phyloP scores from a whole-genome alignment of 2,113 vertebrate genomes.

The Pelodiscus sinensis region DNA sequence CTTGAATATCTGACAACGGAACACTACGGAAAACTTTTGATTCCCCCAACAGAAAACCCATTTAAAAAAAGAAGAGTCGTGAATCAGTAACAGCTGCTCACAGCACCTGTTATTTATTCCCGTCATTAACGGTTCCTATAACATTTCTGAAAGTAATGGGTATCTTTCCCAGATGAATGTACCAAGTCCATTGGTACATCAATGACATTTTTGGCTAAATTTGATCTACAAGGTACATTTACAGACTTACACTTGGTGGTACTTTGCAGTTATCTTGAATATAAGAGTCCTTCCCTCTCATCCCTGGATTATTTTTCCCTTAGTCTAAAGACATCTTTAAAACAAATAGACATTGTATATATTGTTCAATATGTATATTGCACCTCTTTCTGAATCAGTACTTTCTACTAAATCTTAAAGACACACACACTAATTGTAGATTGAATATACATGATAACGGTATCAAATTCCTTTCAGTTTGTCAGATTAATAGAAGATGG shows the following conservation, averaged over 20 bases:
- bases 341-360: not conserved
- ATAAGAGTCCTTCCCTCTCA: not conserved
- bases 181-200: constrained; percentile 21
- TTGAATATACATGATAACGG: not conserved
- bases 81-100: constrained; percentile 76
- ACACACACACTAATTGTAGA: not conserved
- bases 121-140: constrained; percentile 53
- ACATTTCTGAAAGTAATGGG: constrained; percentile 64
- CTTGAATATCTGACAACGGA: constrained; percentile 48
- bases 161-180: constrained; percentile 42
- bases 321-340: not conserved
- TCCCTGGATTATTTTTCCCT: constrained; percentile 1
- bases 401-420: not conserved
- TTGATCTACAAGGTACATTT: not conserved
- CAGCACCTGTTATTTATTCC: constrained; percentile 76
- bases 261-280: not conserved
- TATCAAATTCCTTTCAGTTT: not conserved
- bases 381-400: not conserved
- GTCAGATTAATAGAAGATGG: not conserved
- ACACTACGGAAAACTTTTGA: constrained; percentile 51
- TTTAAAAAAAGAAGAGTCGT: constrained; percentile 63
- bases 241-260: not conserved
- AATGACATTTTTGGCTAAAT: not conserved
- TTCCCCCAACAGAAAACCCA: constrained; percentile 65
- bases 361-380: not conserved